phyloP scores from a whole-genome alignment of 1,140 invertebrate genomes.

The Lordiphosa clarofinis region DNA sequence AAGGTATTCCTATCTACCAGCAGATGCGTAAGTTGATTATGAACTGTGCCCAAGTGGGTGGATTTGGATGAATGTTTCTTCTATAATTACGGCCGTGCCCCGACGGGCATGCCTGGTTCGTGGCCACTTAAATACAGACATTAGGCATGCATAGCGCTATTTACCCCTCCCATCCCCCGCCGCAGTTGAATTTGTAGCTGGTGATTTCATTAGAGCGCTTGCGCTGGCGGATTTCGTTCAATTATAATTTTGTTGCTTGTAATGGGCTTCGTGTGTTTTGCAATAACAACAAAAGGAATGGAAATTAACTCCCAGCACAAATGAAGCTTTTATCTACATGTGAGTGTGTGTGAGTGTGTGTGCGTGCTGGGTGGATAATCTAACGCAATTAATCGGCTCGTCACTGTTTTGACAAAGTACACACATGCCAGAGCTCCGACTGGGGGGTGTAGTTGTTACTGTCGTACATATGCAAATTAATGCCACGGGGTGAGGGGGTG shows the following conservation, averaged over 20 bases:
- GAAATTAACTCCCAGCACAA: slow-evolving; percentile 69
- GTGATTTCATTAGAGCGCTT: slow-evolving; percentile 59
- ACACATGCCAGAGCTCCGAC: slow-evolving; percentile 37
- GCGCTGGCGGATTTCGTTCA: slow-evolving; percentile 61
- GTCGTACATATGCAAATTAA: slow-evolving; percentile 67
- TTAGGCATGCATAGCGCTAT: slow-evolving; percentile 67
- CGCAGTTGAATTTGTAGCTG: slow-evolving; percentile 5
- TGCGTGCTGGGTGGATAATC: slow-evolving; percentile 54
- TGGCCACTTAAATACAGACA: slow-evolving; percentile 73
- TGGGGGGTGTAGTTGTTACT: slow-evolving; percentile 5
- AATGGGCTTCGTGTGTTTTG: slow-evolving; percentile 52
- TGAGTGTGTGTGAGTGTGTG: slow-evolving; percentile 7
- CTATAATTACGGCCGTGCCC: slow-evolving; percentile 62
- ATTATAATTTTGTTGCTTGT: slow-evolving; percentile 67
- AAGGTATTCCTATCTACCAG: slow-evolving; percentile 15
- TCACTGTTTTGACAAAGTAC: slow-evolving; percentile 60
- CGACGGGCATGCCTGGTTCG: slow-evolving; percentile 34
- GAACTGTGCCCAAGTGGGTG: slow-evolving; percentile 37
- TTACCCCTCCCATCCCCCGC: slow-evolving; percentile 14
- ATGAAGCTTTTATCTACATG: slow-evolving; percentile 38
- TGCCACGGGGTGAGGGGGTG: neutral
- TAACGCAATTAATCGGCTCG: slow-evolving; percentile 77
- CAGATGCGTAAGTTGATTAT: slow-evolving; percentile 70
- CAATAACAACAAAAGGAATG: slow-evolving; percentile 70
- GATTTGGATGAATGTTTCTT: slow-evolving; percentile 21